phyloP scores from a whole-genome alignment of 2,797 vertebrate genomes.

The Mionectes olivaceus region DNA sequence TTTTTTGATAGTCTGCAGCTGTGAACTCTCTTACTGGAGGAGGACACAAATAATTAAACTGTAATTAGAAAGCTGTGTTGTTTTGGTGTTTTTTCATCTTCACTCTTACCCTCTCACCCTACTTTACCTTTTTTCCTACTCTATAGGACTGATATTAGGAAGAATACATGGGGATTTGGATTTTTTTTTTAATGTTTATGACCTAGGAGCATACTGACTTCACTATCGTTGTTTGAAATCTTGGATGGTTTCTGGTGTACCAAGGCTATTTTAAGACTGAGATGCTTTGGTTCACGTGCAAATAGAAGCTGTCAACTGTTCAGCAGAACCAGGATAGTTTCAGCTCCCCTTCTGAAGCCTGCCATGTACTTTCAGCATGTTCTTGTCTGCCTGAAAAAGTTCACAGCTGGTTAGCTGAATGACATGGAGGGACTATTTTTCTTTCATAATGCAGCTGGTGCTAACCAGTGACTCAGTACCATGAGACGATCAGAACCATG shows the following conservation, averaged over 20 bases:
- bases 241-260: neutral
- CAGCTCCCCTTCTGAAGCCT: neutral
- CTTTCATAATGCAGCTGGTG: neutral
- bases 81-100: too few species aligned
- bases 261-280: neutral
- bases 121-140: neutral
- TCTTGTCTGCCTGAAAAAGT: constrained; percentile 6
- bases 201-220: neutral
- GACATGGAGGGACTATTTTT: neutral
- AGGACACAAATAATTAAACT: neutral
- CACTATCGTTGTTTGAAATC: neutral
- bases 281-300: neutral
- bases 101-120: fast-evolving
- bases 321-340: neutral
- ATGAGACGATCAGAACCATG: neutral
- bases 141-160: neutral
- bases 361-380: neutral
- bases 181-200: neutral
- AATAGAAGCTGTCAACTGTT: neutral
- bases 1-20: neutral
- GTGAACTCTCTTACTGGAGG: neutral
- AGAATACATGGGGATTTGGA: neutral
- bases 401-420: neutral
- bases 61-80: neutral
- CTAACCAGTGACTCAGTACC: neutral